Evolutionary conservation across 2,888 invertebrate species (phyloP), one percentile per base, ranked within the genome.

Genomic region (Capitulum mitella): DNA sequence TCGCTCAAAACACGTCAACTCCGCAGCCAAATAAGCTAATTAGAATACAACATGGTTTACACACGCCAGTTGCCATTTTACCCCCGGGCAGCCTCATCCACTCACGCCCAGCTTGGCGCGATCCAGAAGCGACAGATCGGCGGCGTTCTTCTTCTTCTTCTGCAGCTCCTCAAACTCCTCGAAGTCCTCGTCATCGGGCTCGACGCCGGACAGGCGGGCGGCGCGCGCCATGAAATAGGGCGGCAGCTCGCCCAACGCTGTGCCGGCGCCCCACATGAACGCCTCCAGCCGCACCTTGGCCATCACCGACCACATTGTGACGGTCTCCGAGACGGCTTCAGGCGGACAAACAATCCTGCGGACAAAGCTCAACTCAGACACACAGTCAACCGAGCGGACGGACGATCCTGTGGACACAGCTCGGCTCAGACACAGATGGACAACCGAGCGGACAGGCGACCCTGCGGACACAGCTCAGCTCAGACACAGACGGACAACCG

Each of bases 141-240:
- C 78, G 51, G 80, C 81, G 34, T 51, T 70, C 79, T 81, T 82
- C 74, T 81, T 82, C 74, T 81, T 77, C 48, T 81, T 79, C 81
- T 82, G 89, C 76, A 92, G 85, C 78, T 91, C 90, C 84, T 92
- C 91, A 83, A 92, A 90, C 84, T 93, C 92, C 82, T 90, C 90
- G 82, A 93, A 86, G 82, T 93, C 92, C 83, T 92, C 92, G 83
- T 90, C 90, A 78, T 88, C 88, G 0, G 87, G 84, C 78, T 87
- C 86, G 78, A 86, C 84, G 1, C 88, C 89, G 3, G 87, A 87
- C 54, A 88, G 83, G 40, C 88, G 83, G 5, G 87, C 93, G 8
- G 98, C 97, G 81, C 95, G 89, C n/a, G 99, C 99, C 97, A 99
- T 98, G 87, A 99, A 99, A 89, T 99, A 99, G 0, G 99, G 99